Evolutionary conservation across 1,140 invertebrate species (phyloP).

Genomic region (Papilio machaon): DNA sequence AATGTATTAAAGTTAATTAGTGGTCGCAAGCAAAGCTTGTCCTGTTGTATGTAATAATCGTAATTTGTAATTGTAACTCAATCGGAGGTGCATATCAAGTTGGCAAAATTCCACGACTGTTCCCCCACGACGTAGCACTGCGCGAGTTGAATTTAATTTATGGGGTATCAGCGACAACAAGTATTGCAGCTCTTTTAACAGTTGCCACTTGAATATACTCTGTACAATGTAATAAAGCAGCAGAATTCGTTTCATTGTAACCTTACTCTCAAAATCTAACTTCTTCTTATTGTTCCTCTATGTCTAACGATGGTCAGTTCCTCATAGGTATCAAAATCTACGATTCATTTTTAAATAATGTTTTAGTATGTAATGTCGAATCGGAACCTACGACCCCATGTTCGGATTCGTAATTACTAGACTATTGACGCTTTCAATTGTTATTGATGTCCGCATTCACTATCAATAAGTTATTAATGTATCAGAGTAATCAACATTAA

Average conservation of each 20-base stretch:
- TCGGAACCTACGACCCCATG: neutral
- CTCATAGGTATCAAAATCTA: neutral
- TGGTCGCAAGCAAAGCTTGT: neutral
- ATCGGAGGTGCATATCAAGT: slow-evolving; percentile 46
- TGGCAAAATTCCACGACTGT: slow-evolving; percentile 52
- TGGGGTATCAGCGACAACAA: slow-evolving; percentile 47
- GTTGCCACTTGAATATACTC: neutral
- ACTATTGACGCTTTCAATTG: neutral
- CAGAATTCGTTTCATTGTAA: neutral
- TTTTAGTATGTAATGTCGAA: neutral
- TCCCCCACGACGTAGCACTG: slow-evolving; percentile 46
- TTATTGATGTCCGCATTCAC: neutral
- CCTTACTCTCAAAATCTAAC: too few relatives aligned
- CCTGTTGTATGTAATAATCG: slow-evolving; percentile 33
- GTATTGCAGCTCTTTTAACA: neutral
- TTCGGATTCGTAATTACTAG: neutral
- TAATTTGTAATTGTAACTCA: slow-evolving; percentile 47
- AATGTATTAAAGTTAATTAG: slow-evolving; percentile 15
- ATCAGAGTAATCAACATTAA: slow-evolving; percentile 19
- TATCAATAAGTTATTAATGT: slow-evolving; percentile 14
- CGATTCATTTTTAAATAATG: neutral
- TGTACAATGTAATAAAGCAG: neutral
- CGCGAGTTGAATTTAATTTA: slow-evolving; percentile 57
- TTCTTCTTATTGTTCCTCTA: too few relatives aligned
- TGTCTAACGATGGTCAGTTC: too few relatives aligned